A percentile compares a stretch with the other conserved stretches of the same genome.
phyloP scores from a whole-genome alignment of 2,113 vertebrate genomes.

The Donacobius atricapilla region DNA sequence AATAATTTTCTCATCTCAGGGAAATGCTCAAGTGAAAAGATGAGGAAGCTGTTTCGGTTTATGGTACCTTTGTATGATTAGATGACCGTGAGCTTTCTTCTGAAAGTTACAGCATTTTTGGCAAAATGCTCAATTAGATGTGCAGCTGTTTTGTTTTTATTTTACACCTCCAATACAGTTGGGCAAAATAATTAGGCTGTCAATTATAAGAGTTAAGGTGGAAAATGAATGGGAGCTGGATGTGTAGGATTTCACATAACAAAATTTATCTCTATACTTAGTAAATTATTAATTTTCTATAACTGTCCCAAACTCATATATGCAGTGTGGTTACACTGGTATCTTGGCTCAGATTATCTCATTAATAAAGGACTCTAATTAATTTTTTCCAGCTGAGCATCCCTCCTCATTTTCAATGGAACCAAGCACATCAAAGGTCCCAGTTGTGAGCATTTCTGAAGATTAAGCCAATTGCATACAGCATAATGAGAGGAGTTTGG shows the following conservation, averaged over 20 bases:
- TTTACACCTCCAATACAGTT: not conserved
- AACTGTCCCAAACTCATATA: not conserved
- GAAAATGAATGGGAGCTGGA: not conserved
- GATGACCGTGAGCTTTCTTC: not conserved
- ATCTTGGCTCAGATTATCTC: not conserved
- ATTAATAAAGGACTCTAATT: not conserved
- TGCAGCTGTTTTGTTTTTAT: not conserved
- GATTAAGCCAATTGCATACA: not conserved
- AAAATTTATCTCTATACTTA: not conserved
- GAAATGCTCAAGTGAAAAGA: not conserved
- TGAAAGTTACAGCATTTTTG: not conserved
- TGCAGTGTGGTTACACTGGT: not conserved
- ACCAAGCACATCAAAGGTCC: not conserved
- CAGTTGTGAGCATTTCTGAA: constrained; percentile 20
- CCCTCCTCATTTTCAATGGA: constrained; percentile 1
- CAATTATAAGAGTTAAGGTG: not conserved
- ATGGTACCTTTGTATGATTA: not conserved
- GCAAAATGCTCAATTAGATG: not conserved
- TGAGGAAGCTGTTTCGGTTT: not conserved
- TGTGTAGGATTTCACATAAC: not conserved
- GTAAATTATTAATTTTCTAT: not conserved
- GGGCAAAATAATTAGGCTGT: not conserved
- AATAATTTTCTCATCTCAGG: not conserved
- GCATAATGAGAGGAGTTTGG: not conserved
- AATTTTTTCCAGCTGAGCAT: not conserved